phyloP scores from a whole-genome alignment of 2,888 invertebrate genomes.

The Drosophila siamana region DNA sequence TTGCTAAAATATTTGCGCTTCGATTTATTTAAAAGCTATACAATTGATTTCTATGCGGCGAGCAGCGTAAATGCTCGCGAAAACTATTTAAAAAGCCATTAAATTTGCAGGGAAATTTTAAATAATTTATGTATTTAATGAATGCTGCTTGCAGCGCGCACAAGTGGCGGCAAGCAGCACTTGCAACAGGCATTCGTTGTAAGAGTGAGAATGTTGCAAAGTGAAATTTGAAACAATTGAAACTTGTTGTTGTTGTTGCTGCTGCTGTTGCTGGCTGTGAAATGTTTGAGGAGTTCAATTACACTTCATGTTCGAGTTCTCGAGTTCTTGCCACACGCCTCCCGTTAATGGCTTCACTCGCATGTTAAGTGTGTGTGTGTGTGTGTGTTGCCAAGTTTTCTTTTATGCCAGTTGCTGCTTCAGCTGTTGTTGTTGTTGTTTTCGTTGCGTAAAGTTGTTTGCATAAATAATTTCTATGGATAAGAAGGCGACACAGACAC shows the following conservation, averaged over 20 bases:
- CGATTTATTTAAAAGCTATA: background rate
- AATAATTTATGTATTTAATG: background rate
- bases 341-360: conserved; percentile 59
- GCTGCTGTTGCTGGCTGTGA: conserved; percentile 10
- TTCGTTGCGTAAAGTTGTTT: conserved; percentile 52
- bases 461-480: conserved; percentile 63
- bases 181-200: background rate
- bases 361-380: conserved; percentile 2
- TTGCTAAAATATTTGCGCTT: no score
- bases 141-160: background rate
- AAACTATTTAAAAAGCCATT: background rate
- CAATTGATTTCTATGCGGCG: background rate
- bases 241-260: conserved; percentile 25
- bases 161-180: background rate
- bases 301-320: conserved; percentile 24
- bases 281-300: conserved; percentile 51
- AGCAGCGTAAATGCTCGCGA: background rate
- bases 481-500: conserved; percentile 24
- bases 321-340: conserved; percentile 39
- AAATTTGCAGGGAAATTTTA: background rate
- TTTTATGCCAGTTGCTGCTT: conserved; percentile 23
- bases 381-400: conserved; percentile 26
- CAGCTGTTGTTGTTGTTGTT: conserved; percentile 26
- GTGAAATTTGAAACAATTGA: conserved; percentile 34
- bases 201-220: background rate